Evolutionary conservation across 2,113 vertebrate genomes (phyloP).

Genomic region (Euleptes europaea): DNA sequence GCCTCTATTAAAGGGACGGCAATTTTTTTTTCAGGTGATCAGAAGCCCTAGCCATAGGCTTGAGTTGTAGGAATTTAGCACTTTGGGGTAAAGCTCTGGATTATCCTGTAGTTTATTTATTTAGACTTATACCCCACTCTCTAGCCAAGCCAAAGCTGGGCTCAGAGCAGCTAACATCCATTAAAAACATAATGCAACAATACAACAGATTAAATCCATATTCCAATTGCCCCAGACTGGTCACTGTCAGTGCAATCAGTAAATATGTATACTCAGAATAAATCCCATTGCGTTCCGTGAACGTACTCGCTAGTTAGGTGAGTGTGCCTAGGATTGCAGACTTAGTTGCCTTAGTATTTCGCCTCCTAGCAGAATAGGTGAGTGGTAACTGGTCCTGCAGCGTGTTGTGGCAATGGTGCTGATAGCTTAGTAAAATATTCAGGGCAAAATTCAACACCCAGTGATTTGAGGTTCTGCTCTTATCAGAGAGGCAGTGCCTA

Average conservation of each 20-base stretch:
- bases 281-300: too few species aligned
- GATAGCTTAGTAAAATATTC: not conserved
- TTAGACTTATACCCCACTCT: too few species aligned
- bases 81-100: not conserved
- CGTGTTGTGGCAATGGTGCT: not conserved
- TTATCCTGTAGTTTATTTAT: not conserved
- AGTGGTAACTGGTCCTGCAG: not conserved
- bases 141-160: too few species aligned
- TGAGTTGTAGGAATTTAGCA: not conserved
- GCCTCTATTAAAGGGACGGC: too few species aligned
- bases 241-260: not conserved
- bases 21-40: too few species aligned
- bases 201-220: too few species aligned
- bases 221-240: not conserved
- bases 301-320: too few species aligned
- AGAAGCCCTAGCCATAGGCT: not conserved
- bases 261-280: too few species aligned
- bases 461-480: not conserved
- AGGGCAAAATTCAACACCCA: not conserved
- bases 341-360: too few species aligned
- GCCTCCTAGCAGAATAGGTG: not conserved
- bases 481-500: not conserved
- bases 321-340: too few species aligned
- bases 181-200: too few species aligned
- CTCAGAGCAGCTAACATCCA: too few species aligned